Evolutionary conservation across 1,140 invertebrate genomes (phyloP), one percentile per base, ranked within the genome.

Genomic region (Pseudoatta argentina): DNA sequence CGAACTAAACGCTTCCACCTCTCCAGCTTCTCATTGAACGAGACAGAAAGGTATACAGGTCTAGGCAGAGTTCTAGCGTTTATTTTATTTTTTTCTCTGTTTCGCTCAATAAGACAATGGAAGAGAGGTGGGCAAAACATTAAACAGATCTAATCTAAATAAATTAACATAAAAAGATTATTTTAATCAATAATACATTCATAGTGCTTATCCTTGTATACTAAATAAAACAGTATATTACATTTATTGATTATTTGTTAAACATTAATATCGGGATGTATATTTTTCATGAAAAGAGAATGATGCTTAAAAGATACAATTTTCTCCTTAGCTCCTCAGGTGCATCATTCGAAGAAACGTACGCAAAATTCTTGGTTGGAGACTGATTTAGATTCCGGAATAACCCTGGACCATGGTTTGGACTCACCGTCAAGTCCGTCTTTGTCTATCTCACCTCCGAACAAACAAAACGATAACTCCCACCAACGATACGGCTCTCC

Each of bases 351-450:
- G 2, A 96, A 96, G 88, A 96, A 95, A 78, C 94, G 95, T 21
- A 93, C 93, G 82, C 94, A 89, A 85, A 95, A 72, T 95, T 96
- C 97, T 14, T 99, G 98, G 97, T 95, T 97, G n/a, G 98, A 99
- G 94, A 99, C 98, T 1, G 98, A 99, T 95, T 93, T 99, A 48
- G 98, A 99, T 93, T 97, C 97, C 0, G 97, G 97, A 82, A 96
- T 96, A 76, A 97, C 96, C 0, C 94, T 96, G 27, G 97, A 97
- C 89, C 96, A 96, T 86, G 96, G 96, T 3, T 86, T 93, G 6
- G 93, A 94, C 59, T 93, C 94, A 2, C 93, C 94, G 0, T 89
- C 93, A 51, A 94, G 93, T 21, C 91, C 93, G 0, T 88, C 89
- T 24, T 44, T 86, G 5, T 93, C 93, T 8, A 87, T 90, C 21